phyloP scores from a whole-genome alignment of 2,797 vertebrate genomes.

The Apogon talboti region DNA sequence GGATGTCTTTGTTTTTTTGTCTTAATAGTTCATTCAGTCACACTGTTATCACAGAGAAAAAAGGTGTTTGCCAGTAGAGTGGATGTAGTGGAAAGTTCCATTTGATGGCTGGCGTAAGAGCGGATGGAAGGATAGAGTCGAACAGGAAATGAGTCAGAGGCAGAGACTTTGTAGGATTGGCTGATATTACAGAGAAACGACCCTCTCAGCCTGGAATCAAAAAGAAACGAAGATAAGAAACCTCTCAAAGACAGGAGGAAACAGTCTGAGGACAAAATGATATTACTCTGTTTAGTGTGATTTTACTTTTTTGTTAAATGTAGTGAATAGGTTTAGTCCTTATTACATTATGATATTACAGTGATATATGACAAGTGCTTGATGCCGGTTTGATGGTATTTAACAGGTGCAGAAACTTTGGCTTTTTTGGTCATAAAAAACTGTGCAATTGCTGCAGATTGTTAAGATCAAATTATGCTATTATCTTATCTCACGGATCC shows the following conservation, averaged over 20 bases:
- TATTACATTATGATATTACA: no score
- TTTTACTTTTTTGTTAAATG: no score
- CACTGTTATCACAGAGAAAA: slow-evolving; percentile 6
- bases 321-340: no score
- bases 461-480: no score
- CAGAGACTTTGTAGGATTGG: slow-evolving; percentile 26
- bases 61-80: slow-evolving; percentile 9
- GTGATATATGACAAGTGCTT: no score
- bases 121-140: slow-evolving; percentile 35
- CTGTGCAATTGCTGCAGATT: no score
- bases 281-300: no score
- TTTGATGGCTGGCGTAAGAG: slow-evolving; percentile 16
- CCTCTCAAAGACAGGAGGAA: not conserved
- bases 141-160: slow-evolving; percentile 56
- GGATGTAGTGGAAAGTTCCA: slow-evolving; percentile 44
- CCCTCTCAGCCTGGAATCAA: slow-evolving; percentile 9
- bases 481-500: no score
- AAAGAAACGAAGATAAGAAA: slow-evolving; percentile 3
- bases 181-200: slow-evolving; percentile 20
- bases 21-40: slow-evolving; percentile 11
- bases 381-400: no score
- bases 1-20: slow-evolving; percentile 2
- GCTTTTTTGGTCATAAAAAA: no score
- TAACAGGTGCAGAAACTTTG: no score
- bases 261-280: not conserved